Evolutionary conservation across 2,797 vertebrate genomes (phyloP), one percentile per base, ranked within the genome.

Genomic region (Crocodylus rhombifer): DNA sequence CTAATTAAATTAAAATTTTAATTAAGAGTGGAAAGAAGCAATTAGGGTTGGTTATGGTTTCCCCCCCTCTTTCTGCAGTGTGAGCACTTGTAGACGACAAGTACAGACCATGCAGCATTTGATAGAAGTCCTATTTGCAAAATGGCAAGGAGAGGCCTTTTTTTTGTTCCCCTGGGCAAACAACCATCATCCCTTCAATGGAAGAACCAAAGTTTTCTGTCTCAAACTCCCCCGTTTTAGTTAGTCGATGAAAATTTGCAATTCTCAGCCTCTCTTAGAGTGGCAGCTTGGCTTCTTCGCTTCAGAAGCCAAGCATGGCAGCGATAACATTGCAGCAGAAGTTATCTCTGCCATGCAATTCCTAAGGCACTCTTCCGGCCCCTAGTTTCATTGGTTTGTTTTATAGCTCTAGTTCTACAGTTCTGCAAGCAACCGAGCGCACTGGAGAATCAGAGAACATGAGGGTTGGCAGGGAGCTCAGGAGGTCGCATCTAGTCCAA

Each of bases 11-110:
- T 89, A 91, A 21, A 89, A 83, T 75, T 90, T 1, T 83, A 91
- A 91, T 92, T 85, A 89, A 90, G 91, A 91, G 88, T 0, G 51
- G 80, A 92, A 71, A 36, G 87, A 91, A 90, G 82, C 82, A 88
- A 94, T 95, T 91, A 87, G 77, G 25, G 36, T 36, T 25, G 14
- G 42, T 71, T 42, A 36, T 71, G 18, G 6, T 36, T 42, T 12
- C 7, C 12, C 12, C 30, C 18, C 11, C 4, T 21, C 14, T 23
- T 30, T 67, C 25, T 42, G 20, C 33, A 71, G 69, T 14, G 13
- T 14, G 42, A 36, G 69, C 36, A 23, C 7, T 36, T 14, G 6
- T 7, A 14, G 14, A 11, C 8, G 67, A 69, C 30, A 33, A 36
- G 30, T 23, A 17, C 65, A 36, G 20, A 69, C 42, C 20, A 23